Base-by-base conservation (phyloP, 2,113 vertebrate species). In the Psilopogon haemacephalus region DNA sequence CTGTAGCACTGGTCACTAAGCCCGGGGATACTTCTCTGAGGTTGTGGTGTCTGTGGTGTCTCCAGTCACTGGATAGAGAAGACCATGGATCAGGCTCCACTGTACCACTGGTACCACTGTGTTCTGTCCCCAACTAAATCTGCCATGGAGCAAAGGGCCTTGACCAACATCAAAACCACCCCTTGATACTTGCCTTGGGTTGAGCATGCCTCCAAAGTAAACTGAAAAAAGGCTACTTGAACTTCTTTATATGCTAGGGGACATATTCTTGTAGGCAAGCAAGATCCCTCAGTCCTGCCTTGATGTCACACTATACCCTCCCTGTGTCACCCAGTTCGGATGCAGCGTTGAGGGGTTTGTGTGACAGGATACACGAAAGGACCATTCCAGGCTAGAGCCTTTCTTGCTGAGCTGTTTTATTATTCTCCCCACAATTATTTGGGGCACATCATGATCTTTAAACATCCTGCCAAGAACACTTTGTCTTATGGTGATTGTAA, bases 401-500 rank as follows among this genome's bases (percentile, higher is more conserved):
- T 78, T 86, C 48, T 80, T 60, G 48, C 65, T 86, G 73, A 93
- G 68, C 37, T 74, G 20, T 50, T 94, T 59, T 64, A 44, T 76
- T 89, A 72, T 76, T 76, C 52, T 76, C 46, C 42, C 37, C 63
- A 32, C 7, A 7, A 62, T 73, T 95, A 89, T 88, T 88, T 93
- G 85, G 67, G 38, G 59, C 92, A 95, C 86, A 84, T 26, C 15
- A 84, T 85, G 55, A 84, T 88, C 64, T 89, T 58, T 54, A 86
- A 63, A 42, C n/a, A 38, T 81, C 70, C 33, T 80, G 32, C 27
- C 71, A 82, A 82, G 81, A 96, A 94, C 87, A 79, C 20, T 93
- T 92, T 87, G 80, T 84, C 65, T 89, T 71, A 79, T 1, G 19
- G 65, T 76, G 90, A 90, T 67, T 90, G 75, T 27, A 93, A 94